These are phyloP conservation scores for Parus major DNA, from an alignment of 2,113 vertebrate species.

Conservation along the genomic window DNA sequence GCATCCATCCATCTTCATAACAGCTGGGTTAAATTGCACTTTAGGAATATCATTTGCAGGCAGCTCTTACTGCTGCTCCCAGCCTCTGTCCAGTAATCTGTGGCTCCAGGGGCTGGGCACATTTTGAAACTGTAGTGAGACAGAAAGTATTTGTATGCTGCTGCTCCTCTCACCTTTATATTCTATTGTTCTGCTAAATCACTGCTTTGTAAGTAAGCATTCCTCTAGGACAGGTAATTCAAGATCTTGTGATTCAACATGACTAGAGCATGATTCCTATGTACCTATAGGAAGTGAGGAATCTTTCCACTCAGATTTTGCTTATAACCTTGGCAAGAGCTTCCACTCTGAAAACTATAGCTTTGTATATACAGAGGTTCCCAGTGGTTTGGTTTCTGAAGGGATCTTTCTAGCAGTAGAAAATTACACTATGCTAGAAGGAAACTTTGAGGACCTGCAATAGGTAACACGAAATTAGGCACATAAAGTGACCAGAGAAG, in stretches of 20 bases:
- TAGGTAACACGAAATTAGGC: background rate
- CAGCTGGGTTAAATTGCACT: background rate
- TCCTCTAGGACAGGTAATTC: slow-evolving; percentile 7
- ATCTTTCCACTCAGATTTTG: background rate
- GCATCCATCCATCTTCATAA: background rate
- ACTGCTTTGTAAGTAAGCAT: background rate
- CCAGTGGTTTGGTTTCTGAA: background rate
- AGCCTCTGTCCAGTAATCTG: background rate
- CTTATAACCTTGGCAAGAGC: background rate
- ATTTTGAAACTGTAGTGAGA: background rate
- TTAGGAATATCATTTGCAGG: background rate
- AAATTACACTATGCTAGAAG: background rate
- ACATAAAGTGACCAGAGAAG: background rate
- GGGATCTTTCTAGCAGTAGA: background rate
- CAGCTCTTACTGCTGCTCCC: background rate
- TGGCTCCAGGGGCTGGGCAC: background rate
- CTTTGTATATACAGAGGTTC: background rate
- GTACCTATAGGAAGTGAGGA: background rate
- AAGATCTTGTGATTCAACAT: background rate
- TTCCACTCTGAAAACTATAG: background rate
- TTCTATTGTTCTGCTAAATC: background rate
- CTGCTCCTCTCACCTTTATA: background rate
- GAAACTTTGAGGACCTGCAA: background rate
- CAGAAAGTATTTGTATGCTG: background rate
- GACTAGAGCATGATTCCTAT: background rate